Conservation (phyloP, 2,797 vertebrate species). For the Pangasius krempfi region DNA sequence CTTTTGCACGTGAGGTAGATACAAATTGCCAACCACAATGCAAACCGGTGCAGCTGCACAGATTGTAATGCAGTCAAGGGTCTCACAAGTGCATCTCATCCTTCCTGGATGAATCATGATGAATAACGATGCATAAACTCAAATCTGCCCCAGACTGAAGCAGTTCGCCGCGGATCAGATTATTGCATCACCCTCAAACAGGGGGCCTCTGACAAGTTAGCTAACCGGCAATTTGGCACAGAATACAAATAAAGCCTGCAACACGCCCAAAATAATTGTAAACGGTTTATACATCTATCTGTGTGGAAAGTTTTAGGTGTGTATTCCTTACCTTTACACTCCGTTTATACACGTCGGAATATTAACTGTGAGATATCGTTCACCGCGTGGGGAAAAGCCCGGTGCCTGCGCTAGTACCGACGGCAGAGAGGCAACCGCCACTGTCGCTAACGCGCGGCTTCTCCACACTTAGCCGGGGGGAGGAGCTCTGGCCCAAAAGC, state of each 20-base stretch:
- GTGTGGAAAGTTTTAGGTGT: not conserved
- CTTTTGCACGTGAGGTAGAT: not conserved
- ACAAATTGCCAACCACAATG: not conserved
- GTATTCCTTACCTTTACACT: constrained; percentile 12
- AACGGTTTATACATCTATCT: not conserved
- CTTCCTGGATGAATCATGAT: too few species aligned
- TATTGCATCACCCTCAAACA: constrained; percentile 37
- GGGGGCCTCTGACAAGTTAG: not conserved
- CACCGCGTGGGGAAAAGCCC: not conserved
- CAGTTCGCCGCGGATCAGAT: too few species aligned
- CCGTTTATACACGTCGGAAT: not conserved
- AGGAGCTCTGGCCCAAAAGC: not conserved
- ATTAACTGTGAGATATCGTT: not conserved
- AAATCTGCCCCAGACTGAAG: too few species aligned
- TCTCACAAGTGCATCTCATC: not conserved
- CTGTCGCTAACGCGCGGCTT: not conserved
- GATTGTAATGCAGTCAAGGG: not conserved
- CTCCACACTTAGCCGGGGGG: not conserved
- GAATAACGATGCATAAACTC: not conserved
- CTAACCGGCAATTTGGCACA: not conserved
- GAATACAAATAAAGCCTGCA: not conserved
- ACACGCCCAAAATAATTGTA: not conserved
- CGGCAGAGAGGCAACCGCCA: not conserved
- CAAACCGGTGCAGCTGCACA: not conserved
- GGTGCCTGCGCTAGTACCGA: not conserved